Evolutionary conservation across 2,797 vertebrate genomes (phyloP), one percentile per base, ranked within the genome.

Genomic region (Sebastes matsubarae): DNA sequence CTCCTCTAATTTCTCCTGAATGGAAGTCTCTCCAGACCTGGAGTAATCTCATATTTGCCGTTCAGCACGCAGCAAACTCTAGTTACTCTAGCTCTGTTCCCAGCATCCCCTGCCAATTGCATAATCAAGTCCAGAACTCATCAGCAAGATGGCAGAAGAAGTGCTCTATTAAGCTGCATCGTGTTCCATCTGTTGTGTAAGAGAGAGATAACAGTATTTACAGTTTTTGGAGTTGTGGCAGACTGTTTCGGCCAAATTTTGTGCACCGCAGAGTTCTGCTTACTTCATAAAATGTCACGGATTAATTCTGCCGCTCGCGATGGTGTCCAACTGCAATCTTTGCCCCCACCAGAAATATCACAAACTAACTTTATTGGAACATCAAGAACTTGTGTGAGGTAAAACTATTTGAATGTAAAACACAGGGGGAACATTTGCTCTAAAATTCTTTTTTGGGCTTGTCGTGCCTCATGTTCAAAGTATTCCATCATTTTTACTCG

Each of bases 161-260:
- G 91, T 87, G 91, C 90, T 94, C 89, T 84, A 92, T 94, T 90
- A 94, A 93, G 92, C 91, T 83, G 89, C 91, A 92, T 91, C 88
- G 80, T 89, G 89, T 93, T 91, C 94, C 94, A 95, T 96, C 95
- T 95, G 95, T 88, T 93, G 91, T 92, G 89, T 83, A 90, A 91
- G 88, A 81, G 87, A 89, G 87, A 92, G 95, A 96, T 96, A 96
- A 96, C 93, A 92, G 92, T 93, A 93, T 95, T 95, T 94, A 94
- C 92, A 88, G 89, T 90, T 93, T 55, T 89, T 89, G 87, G 87
- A 91, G 90, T 89, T 71, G 89, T 65, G 87, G 85, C 82, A 81
- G 82, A 84, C 77, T 86, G 87, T 92, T 92, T 88, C 29, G 25
- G 86, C 83, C 92, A 92, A 87, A 75, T 93, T 88, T 73, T 85